Conservation (phyloP, 2,888 invertebrate species). For the Smittia aterrima region DNA sequence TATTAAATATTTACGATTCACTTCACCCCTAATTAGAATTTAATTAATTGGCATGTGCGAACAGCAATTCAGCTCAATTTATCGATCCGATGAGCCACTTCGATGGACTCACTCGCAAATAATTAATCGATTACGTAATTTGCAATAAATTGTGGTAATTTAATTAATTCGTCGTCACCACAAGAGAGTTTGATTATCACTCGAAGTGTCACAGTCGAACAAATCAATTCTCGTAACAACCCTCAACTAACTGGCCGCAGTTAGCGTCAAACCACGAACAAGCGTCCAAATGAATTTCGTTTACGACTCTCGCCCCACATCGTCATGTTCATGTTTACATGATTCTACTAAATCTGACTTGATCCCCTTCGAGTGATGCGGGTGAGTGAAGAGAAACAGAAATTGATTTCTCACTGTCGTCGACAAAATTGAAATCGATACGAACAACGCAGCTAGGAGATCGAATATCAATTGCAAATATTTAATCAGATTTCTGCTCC, state of each 20-base stretch:
- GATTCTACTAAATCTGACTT: slow-evolving; percentile 26
- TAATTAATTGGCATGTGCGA: slow-evolving; percentile 20
- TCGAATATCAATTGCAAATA: slow-evolving; percentile 38
- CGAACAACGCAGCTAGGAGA: not conserved
- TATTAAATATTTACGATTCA: slow-evolving; percentile 38
- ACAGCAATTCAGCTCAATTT: slow-evolving; percentile 35
- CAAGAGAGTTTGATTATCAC: not conserved
- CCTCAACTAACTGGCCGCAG: too few relatives aligned
- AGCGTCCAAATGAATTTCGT: slow-evolving; percentile 42
- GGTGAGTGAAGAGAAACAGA: not conserved
- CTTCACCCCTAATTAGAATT: slow-evolving; percentile 37
- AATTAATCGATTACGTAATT: slow-evolving; percentile 29
- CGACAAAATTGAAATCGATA: not conserved
- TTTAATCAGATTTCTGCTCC: slow-evolving; percentile 29
- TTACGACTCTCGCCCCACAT: slow-evolving; percentile 17
- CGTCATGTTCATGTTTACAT: slow-evolving; percentile 19
- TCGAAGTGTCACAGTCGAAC: slow-evolving; percentile 49
- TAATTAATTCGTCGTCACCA: slow-evolving; percentile 33
- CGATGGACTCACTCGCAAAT: slow-evolving; percentile 20
- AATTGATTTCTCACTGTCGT: slow-evolving; percentile 8
- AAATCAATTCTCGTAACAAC: slow-evolving; percentile 17
- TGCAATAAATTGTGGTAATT: slow-evolving; percentile 32
- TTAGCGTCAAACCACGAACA: slow-evolving; percentile 45
- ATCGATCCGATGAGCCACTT: slow-evolving; percentile 16
- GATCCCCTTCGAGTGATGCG: slow-evolving; percentile 25